phyloP scores from a whole-genome alignment of 2,797 vertebrate genomes.

The Tamandua tetradactyla region DNA sequence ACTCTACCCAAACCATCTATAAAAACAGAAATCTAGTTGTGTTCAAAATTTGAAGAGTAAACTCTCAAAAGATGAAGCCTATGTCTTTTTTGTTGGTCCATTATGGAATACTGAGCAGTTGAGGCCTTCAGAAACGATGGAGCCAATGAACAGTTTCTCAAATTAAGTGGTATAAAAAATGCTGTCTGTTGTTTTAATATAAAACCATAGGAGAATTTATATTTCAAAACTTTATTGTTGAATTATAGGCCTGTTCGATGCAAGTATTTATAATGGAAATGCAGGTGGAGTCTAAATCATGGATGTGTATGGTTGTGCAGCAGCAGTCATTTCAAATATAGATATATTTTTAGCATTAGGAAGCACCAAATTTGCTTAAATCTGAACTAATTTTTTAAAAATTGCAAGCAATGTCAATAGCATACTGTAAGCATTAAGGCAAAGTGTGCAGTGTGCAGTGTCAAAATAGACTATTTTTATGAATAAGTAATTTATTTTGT shows the following conservation, averaged over 20 bases:
- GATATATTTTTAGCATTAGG: slow-evolving; percentile 81
- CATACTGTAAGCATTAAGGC: slow-evolving; percentile 84
- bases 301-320: slow-evolving; percentile 66
- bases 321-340: slow-evolving; percentile 82
- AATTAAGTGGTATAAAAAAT: slow-evolving; percentile 40
- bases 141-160: slow-evolving; percentile 45
- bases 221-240: slow-evolving; percentile 73
- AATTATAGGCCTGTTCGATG: slow-evolving; percentile 75
- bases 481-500: not conserved
- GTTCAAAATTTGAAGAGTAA: slow-evolving; percentile 48
- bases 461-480: slow-evolving; percentile 82
- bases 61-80: not conserved
- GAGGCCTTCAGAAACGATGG: slow-evolving; percentile 29
- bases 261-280: slow-evolving; percentile 80
- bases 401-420: slow-evolving; percentile 86
- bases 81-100: not conserved
- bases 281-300: slow-evolving; percentile 80
- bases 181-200: slow-evolving; percentile 57
- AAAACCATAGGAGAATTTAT: slow-evolving; percentile 68
- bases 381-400: slow-evolving; percentile 80
- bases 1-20: not conserved
- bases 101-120: not conserved
- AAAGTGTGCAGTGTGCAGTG: slow-evolving; percentile 86
- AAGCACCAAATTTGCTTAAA: slow-evolving; percentile 84
- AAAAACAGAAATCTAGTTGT: slow-evolving; percentile 33